Conservation (phyloP, 1,140 invertebrate species). For the Dryas iulia region DNA sequence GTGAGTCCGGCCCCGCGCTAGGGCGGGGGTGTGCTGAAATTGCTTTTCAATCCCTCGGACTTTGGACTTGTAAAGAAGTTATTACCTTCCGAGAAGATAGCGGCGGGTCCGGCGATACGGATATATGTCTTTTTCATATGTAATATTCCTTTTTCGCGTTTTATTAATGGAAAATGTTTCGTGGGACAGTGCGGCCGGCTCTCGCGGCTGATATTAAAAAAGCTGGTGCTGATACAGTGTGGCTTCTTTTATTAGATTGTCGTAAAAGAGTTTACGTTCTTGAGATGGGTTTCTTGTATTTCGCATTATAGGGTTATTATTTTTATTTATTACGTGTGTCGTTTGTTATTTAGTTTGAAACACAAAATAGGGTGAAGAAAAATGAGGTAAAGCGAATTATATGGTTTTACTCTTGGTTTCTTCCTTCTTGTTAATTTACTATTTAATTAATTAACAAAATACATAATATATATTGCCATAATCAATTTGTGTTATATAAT, state of each 20-base stretch:
- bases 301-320: constrained; percentile 24
- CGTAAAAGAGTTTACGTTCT: constrained; percentile 58
- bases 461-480: constrained; percentile 5
- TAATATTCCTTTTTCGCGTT: constrained; percentile 80
- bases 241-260: constrained; percentile 68
- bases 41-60: constrained; percentile 82
- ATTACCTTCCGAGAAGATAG: constrained; percentile 81
- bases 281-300: constrained; percentile 23
- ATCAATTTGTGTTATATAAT: background rate
- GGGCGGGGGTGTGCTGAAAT: constrained; percentile 80
- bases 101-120: constrained; percentile 78
- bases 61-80: constrained; percentile 83
- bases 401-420: background rate
- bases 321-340: constrained; percentile 16
- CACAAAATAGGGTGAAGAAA: background rate
- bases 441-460: background rate
- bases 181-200: constrained; percentile 69
- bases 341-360: background rate
- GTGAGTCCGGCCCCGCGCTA: constrained; percentile 65
- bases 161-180: constrained; percentile 80
- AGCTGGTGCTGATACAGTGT: constrained; percentile 56
- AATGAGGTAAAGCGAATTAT: background rate
- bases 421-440: background rate
- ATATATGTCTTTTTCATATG: constrained; percentile 80
- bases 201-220: constrained; percentile 72